These are phyloP conservation scores for Phymorhynchus buccinoides DNA, from an alignment of 1,140 invertebrate species.

Conservation along the genomic window DNA sequence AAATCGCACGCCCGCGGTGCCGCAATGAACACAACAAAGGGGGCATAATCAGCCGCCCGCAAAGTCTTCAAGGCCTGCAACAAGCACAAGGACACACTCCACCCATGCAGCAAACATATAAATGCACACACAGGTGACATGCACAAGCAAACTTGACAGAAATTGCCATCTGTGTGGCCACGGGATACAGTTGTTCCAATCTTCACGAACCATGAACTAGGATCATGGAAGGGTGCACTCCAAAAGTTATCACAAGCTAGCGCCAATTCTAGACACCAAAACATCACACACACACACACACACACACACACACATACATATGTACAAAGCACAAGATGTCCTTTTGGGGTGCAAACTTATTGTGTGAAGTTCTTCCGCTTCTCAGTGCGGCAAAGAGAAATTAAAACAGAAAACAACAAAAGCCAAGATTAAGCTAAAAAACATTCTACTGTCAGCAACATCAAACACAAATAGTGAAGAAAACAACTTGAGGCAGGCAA, in stretches of 20 bases:
- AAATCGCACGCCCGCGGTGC: constrained; percentile 81
- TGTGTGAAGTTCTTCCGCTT: too few species aligned
- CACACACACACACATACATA: not conserved
- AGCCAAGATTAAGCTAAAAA: too few species aligned
- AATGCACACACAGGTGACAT: constrained; percentile 31
- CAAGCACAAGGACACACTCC: constrained; percentile 20
- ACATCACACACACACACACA: not conserved
- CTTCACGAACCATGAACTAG: constrained; percentile 28
- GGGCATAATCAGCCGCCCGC: constrained; percentile 96
- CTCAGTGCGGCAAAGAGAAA: too few species aligned
- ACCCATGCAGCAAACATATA: constrained; percentile 44
- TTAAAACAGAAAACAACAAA: too few species aligned
- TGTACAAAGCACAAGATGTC: not conserved
- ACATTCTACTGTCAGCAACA: too few species aligned
- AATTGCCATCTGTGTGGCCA: too few species aligned
- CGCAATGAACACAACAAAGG: constrained; percentile 97
- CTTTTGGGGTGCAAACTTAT: not conserved
- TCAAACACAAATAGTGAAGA: too few species aligned
- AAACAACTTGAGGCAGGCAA: too few species aligned
- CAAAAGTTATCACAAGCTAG: not conserved
- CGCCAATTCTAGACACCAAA: not conserved
- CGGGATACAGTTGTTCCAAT: too few species aligned
- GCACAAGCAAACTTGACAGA: too few species aligned
- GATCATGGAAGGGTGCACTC: not conserved
- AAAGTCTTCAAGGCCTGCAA: constrained; percentile 94